Conservation (phyloP, 1,140 invertebrate genomes). For the Solenopsis fugax region DNA sequence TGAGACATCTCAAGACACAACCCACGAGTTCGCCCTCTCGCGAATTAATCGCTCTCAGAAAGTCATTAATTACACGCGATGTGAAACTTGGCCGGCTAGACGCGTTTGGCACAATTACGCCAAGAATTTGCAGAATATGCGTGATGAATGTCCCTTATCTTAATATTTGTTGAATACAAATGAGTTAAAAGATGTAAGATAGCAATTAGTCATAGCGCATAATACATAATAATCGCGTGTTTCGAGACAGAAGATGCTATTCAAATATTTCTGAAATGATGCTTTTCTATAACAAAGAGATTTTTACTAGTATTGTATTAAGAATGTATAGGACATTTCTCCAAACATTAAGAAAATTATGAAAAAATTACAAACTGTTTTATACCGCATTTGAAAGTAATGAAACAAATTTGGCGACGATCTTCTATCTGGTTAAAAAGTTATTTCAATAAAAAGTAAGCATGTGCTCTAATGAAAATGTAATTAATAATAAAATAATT, state of each 20-base stretch:
- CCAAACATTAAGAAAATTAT: too few species aligned
- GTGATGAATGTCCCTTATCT: not conserved
- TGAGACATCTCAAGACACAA: not conserved
- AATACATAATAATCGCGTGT: not conserved
- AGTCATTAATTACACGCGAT: conserved; percentile 29
- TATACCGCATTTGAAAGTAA: too few species aligned
- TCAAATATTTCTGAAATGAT: not conserved
- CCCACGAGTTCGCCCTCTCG: not conserved
- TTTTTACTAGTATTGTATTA: not conserved
- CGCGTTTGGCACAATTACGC: not conserved
- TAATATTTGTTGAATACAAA: not conserved
- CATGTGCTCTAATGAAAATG: too few species aligned
- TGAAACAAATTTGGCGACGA: too few species aligned
- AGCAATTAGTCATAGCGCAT: not conserved
- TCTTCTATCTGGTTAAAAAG: too few species aligned
- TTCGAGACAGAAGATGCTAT: not conserved
- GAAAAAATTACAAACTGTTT: too few species aligned
- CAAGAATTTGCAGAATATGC: not conserved
- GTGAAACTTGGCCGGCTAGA: not conserved
- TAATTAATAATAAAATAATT: too few species aligned
- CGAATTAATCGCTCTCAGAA: conserved; percentile 22
- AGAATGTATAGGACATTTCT: too few species aligned
- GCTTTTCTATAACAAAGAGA: not conserved
- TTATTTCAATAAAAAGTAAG: too few species aligned
- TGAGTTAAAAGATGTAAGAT: not conserved